A percentile compares a stretch with the other conserved stretches of the same genome.
phyloP scores from a whole-genome alignment of 2,113 vertebrate genomes.

The Varanus komodoensis region DNA sequence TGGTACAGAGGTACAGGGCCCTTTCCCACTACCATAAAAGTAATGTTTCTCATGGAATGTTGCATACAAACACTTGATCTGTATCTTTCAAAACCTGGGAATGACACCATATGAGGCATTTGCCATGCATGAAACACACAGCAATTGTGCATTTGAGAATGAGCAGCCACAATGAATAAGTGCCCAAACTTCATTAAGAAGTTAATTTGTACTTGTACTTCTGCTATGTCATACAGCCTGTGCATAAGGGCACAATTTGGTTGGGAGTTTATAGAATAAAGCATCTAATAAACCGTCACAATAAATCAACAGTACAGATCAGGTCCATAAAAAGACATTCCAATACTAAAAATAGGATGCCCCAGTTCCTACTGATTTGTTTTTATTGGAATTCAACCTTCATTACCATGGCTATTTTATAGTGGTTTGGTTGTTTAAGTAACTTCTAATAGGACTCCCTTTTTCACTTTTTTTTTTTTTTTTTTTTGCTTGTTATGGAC shows the following conservation, averaged over 20 bases:
- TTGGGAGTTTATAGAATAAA: neutral
- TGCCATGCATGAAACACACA: conserved; percentile 1
- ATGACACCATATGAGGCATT: neutral
- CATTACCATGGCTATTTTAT: neutral
- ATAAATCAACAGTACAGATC: neutral
- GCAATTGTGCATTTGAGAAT: neutral
- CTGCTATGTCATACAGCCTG: neutral
- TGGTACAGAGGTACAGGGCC: neutral
- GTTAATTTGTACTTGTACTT: neutral
- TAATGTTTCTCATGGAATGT: neutral
- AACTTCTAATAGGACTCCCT: neutral
- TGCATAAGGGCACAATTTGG: neutral
- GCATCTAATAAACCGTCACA: neutral
- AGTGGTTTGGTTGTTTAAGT: neutral
- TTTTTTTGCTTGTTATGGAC: neutral
- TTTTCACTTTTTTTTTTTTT: neutral
- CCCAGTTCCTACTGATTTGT: neutral
- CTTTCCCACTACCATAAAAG: neutral
- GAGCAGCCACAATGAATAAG: neutral
- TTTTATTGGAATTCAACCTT: neutral
- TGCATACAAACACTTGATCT: neutral
- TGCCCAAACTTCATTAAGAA: neutral
- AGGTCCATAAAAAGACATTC: neutral
- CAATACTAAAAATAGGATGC: neutral
- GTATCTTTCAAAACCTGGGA: neutral